Evolutionary conservation across 2,113 vertebrate species (phyloP).

Genomic region (Crotalus viridis): DNA sequence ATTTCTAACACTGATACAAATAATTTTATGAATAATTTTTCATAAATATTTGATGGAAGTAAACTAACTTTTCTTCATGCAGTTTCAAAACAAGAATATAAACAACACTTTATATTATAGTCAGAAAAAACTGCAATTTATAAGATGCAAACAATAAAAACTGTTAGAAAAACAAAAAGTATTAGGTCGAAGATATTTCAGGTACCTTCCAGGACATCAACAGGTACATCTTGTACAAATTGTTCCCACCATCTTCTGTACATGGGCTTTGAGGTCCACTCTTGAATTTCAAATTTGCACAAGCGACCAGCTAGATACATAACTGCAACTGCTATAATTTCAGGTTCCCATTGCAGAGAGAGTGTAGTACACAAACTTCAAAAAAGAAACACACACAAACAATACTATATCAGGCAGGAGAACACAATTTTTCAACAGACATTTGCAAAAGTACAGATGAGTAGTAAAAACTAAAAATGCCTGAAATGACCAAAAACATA

Average conservation of each 20-base stretch:
- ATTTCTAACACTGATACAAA: not conserved
- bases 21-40: not conserved
- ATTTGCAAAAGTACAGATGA: not conserved
- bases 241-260: slow-evolving; percentile 98
- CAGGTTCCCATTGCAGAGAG: slow-evolving; percentile 97
- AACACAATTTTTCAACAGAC: not conserved
- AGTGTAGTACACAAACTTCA: slow-evolving; percentile 93
- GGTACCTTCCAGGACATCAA: slow-evolving; percentile 94
- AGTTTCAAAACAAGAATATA: not conserved
- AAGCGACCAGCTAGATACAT: slow-evolving; percentile 97
- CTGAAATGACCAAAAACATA: not conserved
- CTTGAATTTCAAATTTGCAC: slow-evolving; percentile 98
- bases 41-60: not conserved
- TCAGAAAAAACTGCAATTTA: not conserved
- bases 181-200: not conserved
- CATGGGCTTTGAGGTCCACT: slow-evolving; percentile 95
- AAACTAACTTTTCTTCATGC: not conserved
- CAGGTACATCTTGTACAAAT: slow-evolving; percentile 97
- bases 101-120: not conserved
- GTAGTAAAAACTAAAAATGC: not conserved
- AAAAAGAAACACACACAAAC: not conserved
- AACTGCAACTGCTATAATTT: slow-evolving; percentile 97
- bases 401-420: not conserved
- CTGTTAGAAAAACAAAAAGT: not conserved
- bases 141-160: not conserved